Evolutionary conservation across 2,113 vertebrate species (phyloP).

Genomic region (Ctenodactylus gundi): DNA sequence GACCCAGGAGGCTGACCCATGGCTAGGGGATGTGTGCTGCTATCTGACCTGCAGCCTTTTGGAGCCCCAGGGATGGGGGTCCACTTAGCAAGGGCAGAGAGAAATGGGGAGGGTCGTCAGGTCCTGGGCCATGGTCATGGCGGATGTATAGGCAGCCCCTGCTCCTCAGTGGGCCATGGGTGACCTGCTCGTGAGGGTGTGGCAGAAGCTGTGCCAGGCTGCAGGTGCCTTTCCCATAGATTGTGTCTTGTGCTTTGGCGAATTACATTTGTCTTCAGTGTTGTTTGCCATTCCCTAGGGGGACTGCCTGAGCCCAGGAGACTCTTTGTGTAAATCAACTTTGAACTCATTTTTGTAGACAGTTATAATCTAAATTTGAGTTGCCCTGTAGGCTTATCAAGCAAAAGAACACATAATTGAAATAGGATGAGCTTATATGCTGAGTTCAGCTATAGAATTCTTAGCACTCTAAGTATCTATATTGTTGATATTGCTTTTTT

Average conservation of each 20-base stretch:
- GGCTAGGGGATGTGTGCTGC: no score
- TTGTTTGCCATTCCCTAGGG: fast-evolving
- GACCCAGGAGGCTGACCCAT: no score
- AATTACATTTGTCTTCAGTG: neutral
- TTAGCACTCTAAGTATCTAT: neutral
- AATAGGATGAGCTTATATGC: neutral
- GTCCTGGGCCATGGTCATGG: no score
- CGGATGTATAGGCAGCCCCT: no score
- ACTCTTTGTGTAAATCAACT: neutral
- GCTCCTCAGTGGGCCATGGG: no score
- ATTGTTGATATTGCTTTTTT: no score
- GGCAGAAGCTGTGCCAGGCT: neutral
- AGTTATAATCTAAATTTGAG: neutral
- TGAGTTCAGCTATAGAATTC: neutral
- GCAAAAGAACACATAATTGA: neutral
- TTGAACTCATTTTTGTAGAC: neutral
- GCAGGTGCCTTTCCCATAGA: neutral
- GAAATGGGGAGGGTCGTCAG: no score
- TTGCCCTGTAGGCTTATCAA: neutral
- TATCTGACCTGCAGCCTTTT: no score
- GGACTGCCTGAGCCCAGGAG: neutral
- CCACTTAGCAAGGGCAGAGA: no score
- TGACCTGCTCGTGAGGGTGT: neutral
- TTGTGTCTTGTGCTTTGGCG: fast-evolving
- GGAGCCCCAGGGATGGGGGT: no score